Conservation (phyloP, 2,113 vertebrate genomes). For the Sula dactylatra region DNA sequence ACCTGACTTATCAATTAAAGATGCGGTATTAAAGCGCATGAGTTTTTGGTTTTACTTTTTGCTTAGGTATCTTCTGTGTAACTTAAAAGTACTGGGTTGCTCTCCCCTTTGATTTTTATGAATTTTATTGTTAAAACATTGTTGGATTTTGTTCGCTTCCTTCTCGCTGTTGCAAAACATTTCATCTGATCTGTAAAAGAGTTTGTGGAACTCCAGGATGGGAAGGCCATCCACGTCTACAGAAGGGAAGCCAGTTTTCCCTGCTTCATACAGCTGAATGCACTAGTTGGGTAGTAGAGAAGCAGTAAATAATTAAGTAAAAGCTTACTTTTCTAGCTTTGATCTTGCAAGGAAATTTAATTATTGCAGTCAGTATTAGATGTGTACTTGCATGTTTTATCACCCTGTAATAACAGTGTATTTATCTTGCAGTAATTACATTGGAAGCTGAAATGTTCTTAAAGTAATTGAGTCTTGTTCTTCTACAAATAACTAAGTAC, state of each 20-base stretch:
- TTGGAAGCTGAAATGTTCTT: neutral
- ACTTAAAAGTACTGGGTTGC: neutral
- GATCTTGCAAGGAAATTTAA: neutral
- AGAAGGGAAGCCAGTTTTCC: neutral
- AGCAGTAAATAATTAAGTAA: neutral
- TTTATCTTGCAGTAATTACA: neutral
- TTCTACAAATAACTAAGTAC: neutral
- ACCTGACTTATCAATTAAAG: neutral
- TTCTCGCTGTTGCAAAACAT: neutral
- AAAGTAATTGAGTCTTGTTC: neutral
- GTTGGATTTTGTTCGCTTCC: neutral
- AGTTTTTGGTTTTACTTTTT: neutral
- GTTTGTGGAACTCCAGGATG: neutral
- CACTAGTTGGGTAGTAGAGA: neutral
- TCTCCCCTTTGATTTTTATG: neutral
- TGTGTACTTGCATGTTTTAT: neutral
- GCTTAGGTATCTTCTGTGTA: neutral
- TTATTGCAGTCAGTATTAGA: neutral
- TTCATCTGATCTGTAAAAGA: neutral
- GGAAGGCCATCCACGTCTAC: neutral
- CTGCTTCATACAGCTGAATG: neutral
- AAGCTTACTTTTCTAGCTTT: neutral
- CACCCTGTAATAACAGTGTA: neutral
- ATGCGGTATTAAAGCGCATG: neutral
- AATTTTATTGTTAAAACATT: neutral